A percentile compares a stretch with the other conserved stretches of the same genome.
phyloP scores from a whole-genome alignment of 2,113 vertebrate genomes.

The Prunella himalayana region DNA sequence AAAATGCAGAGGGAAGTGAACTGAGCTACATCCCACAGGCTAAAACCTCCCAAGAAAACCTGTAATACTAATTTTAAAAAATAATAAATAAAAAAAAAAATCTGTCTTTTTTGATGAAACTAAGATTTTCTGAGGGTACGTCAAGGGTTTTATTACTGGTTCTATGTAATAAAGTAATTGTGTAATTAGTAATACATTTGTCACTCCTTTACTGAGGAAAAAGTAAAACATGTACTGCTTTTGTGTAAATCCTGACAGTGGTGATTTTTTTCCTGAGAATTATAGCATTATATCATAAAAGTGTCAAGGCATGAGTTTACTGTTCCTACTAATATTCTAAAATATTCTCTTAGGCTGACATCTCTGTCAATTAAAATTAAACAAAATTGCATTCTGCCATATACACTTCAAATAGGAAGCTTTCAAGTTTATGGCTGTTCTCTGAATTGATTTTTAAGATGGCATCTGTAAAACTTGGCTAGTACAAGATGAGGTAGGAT shows the following conservation, averaged over 20 bases:
- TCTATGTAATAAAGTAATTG: conserved; percentile 75
- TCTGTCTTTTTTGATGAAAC: conserved; percentile 14
- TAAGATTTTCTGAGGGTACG: conserved; percentile 44
- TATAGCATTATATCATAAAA: conserved; percentile 84
- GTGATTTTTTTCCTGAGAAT: conserved; percentile 65
- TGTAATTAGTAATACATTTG: conserved; percentile 78
- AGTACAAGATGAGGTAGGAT: conserved; percentile 72
- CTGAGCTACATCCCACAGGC: neutral
- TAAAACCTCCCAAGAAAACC: neutral
- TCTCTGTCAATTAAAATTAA: conserved; percentile 85
- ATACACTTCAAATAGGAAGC: conserved; percentile 73
- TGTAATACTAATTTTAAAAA: neutral
- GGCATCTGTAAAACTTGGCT: conserved; percentile 79
- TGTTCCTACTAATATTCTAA: conserved; percentile 83
- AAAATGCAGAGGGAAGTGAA: neutral
- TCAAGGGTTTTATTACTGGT: conserved; percentile 66
- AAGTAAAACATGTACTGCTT: conserved; percentile 64
- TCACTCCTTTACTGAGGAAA: conserved; percentile 61
- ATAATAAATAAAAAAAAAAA: neutral
- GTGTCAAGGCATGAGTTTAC: conserved; percentile 80
- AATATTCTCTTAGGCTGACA: conserved; percentile 81
- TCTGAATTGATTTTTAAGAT: conserved; percentile 81
- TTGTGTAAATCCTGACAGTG: conserved; percentile 74
- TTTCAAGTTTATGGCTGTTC: conserved; percentile 74
- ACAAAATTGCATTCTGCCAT: conserved; percentile 79